phyloP scores from a whole-genome alignment of 2,797 vertebrate species.

The Gallirallus australis region DNA sequence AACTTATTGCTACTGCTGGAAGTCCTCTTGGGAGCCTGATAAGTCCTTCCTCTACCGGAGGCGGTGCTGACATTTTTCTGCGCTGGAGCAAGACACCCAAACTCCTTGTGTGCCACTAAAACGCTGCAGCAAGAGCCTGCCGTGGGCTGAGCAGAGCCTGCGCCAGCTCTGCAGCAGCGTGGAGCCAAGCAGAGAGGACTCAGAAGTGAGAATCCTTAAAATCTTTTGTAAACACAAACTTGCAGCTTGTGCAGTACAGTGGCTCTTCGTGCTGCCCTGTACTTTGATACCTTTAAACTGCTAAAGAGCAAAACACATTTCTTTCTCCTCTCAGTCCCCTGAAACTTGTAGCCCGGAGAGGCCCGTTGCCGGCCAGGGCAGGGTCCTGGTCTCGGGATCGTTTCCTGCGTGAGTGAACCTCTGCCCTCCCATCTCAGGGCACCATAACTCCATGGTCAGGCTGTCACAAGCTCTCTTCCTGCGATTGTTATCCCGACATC shows the following conservation, averaged over 20 bases:
- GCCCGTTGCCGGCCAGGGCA: neutral
- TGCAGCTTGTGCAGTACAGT: neutral
- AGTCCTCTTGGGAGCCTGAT: neutral
- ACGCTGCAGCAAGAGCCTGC: accelerated
- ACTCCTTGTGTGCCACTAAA: neutral
- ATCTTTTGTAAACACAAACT: neutral
- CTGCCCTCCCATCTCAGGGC: neutral
- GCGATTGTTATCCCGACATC: conserved; percentile 52
- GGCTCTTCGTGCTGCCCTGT: accelerated
- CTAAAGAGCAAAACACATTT: neutral
- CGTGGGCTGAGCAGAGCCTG: neutral
- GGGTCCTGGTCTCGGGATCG: neutral
- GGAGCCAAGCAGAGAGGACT: neutral
- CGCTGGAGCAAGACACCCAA: accelerated
- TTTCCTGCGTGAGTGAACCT: conserved; percentile 3
- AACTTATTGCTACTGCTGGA: neutral
- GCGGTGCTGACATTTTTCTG: neutral
- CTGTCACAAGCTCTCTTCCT: conserved; percentile 58
- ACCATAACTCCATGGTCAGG: conserved; percentile 6
- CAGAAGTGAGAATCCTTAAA: neutral
- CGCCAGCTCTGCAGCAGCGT: neutral
- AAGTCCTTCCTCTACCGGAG: neutral
- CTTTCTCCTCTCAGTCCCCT: neutral
- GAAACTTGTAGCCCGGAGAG: neutral
- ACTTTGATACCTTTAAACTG: neutral